Evolutionary conservation across 2,888 invertebrate species (phyloP).

Genomic region (Polydrusus tereticollis): DNA sequence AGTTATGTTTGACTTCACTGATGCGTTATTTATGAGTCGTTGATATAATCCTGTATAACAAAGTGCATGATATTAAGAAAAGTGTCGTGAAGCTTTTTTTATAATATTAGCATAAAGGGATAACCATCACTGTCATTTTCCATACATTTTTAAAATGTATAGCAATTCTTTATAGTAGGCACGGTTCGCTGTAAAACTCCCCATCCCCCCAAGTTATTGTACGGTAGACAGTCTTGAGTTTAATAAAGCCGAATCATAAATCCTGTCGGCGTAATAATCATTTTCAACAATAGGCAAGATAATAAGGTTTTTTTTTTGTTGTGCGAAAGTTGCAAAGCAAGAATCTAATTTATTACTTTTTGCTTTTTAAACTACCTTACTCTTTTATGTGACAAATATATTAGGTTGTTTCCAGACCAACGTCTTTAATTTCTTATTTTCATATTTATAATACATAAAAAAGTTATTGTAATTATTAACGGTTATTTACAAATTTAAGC

Average conservation of each 20-base stretch:
- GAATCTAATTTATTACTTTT: not conserved
- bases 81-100: not conserved
- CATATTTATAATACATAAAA: no score
- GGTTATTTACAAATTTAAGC: no score
- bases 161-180: not conserved
- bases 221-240: conserved; percentile 42
- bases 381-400: not conserved
- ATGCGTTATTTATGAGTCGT: not conserved
- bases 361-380: not conserved
- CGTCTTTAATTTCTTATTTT: not conserved
- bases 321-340: not conserved
- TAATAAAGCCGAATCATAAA: conserved; percentile 47
- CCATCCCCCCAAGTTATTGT: conserved; percentile 37
- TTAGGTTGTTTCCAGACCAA: not conserved
- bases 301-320: conserved; percentile 10
- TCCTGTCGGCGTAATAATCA: conserved; percentile 40
- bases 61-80: not conserved
- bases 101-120: not conserved
- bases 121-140: not conserved
- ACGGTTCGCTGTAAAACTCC: conserved; percentile 8
- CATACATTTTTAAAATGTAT: not conserved
- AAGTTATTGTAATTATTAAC: no score
- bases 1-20: not conserved
- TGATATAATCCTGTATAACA: not conserved
- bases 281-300: conserved; percentile 36